phyloP scores from a whole-genome alignment of 64 coral and sea anemone genomes.

The Pocillopora damicornis region DNA sequence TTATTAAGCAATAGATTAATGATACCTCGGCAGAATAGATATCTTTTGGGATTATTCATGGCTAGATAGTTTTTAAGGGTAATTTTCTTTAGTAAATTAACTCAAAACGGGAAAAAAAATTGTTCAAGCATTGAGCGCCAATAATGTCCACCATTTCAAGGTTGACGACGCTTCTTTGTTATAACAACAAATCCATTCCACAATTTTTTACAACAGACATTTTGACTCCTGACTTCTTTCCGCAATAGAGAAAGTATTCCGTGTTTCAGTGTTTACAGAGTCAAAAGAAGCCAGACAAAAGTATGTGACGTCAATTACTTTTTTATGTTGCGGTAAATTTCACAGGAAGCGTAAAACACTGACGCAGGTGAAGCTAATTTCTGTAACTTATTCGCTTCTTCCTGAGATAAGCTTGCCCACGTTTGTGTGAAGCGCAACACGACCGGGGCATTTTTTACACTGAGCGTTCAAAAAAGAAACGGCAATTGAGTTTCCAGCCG shows the following conservation, averaged over 20 bases:
- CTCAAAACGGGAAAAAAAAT: neutral
- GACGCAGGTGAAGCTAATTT: slow-evolving; percentile 1
- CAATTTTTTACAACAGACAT: neutral
- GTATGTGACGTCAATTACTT: slow-evolving; percentile 15
- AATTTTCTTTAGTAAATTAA: neutral
- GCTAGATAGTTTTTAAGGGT: neutral
- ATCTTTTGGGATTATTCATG: slow-evolving; percentile 1
- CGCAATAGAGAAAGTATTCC: slow-evolving; percentile 25
- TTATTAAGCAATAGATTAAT: slow-evolving; percentile 23
- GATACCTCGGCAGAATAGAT: slow-evolving; percentile 18
- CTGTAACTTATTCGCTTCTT: neutral
- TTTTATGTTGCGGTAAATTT: slow-evolving; percentile 40
- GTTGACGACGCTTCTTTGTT: neutral
- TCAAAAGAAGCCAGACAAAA: slow-evolving; percentile 23
- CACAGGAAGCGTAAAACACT: slow-evolving; percentile 31
- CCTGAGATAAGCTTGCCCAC: neutral
- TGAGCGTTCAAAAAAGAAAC: slow-evolving; percentile 11
- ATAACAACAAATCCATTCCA: neutral
- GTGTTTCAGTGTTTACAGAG: slow-evolving; percentile 39
- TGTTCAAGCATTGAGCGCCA: neutral
- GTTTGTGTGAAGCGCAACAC: neutral
- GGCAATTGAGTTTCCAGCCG: slow-evolving; percentile 6
- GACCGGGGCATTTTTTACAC: neutral
- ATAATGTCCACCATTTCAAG: neutral
- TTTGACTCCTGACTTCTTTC: neutral